Evolutionary conservation across 2,113 vertebrate species (phyloP), one percentile per base, ranked within the genome.

Genomic region (Oriolus oriolus): DNA sequence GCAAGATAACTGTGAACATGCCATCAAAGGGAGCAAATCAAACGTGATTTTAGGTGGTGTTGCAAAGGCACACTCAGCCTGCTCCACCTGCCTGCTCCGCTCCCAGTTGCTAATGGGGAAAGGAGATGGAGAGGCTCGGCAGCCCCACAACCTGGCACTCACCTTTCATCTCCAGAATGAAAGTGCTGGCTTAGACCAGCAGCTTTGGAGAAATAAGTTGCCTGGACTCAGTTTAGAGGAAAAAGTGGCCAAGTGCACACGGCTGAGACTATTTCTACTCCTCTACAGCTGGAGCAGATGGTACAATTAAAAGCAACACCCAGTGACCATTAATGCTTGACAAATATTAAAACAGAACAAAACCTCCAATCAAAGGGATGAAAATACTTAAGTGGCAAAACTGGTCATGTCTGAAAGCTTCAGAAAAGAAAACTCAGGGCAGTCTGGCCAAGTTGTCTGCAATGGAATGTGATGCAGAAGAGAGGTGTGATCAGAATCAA

Each of bases 381-480:
- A 66, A 63, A 79, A 59, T 22, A 80, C 41, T 74, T 50, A 68
- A 84, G 45, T 28, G 64, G 63, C 39, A 68, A 77, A 91, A 49
- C 64, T 49, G 52, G 24, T 30, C 45, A 21, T 41, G 70, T n/a
- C 82, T 35, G 65, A 87, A 61, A 54, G 37, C 39, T 42, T 73
- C 42, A 68, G 60, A 35, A 28, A 79, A 70, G 35, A n/a, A 70
- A 57, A 44, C 0, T 11, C 35, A 49, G 49, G 56, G 35, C 41
- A 21, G 37, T 56, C 49, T 50, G 71, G 41, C 18, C 88, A 63
- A 70, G 56, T 7, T 6, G 3, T 5, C 41, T 85, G 42, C 23
- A 27, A 27, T 1, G 28, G 63, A 79, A 76, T 0, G 2, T 2
- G 33, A 74, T 0, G 1, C 44, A 31, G 41, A 44, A 42, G 35